Conservation (phyloP, 2,888 invertebrate species). For the Diplazon laetatorius region DNA sequence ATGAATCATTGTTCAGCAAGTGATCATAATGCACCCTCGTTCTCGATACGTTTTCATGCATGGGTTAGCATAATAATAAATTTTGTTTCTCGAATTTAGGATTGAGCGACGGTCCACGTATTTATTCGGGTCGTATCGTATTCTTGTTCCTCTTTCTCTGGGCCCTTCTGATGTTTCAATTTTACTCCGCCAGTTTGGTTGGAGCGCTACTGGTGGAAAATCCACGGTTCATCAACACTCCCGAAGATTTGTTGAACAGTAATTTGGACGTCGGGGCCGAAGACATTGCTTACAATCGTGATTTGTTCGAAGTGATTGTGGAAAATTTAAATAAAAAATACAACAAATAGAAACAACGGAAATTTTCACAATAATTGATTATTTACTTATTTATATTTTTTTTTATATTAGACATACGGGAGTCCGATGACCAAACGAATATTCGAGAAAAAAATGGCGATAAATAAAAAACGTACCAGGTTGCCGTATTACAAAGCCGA, state of each 20-base stretch:
- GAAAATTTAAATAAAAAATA: not conserved
- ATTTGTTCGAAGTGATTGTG: conserved; percentile 73
- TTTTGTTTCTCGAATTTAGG: conserved; percentile 77
- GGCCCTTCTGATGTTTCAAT: conserved; percentile 78
- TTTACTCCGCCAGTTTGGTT: conserved; percentile 80
- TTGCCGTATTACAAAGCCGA: conserved; percentile 81
- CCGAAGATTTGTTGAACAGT: conserved; percentile 76
- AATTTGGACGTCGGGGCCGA: conserved; percentile 76
- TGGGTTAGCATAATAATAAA: too few relatives aligned
- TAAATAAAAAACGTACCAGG: conserved; percentile 69
- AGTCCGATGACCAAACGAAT: conserved; percentile 86
- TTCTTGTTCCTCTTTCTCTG: conserved; percentile 76
- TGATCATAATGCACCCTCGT: too few relatives aligned
- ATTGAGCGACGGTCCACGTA: conserved; percentile 80
- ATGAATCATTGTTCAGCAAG: too few relatives aligned
- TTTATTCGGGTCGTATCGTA: conserved; percentile 81
- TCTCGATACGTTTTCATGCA: too few relatives aligned
- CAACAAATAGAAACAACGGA: not conserved
- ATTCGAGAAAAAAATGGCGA: conserved; percentile 85
- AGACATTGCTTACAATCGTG: conserved; percentile 77
- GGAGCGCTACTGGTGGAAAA: conserved; percentile 77
- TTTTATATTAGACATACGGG: conserved; percentile 84
- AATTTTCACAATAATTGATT: not conserved
- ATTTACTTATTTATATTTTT: not conserved
- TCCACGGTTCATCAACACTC: conserved; percentile 76